A percentile compares a stretch with the other conserved stretches of the same genome.
These are phyloP conservation scores for Melitaea athalia DNA, from an alignment of 2,888 invertebrate species.

Conservation along the genomic window DNA sequence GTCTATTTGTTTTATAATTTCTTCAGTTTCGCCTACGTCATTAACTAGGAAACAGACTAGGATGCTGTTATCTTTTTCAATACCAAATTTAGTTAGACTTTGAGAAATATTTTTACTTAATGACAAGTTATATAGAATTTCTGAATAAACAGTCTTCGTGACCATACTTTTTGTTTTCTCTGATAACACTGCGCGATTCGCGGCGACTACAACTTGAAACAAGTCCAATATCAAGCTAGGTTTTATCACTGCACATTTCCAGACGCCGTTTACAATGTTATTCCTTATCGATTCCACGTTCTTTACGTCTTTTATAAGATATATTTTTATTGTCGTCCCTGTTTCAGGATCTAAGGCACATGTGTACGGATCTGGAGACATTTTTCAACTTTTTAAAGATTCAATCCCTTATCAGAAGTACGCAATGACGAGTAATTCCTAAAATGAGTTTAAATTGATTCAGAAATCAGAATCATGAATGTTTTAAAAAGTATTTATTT, in stretches of 20 bases:
- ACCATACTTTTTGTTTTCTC: slow-evolving; percentile 74
- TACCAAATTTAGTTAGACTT: slow-evolving; percentile 85
- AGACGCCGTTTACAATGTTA: slow-evolving; percentile 78
- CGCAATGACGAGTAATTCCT: too few relatives aligned
- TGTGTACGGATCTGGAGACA: slow-evolving; percentile 51
- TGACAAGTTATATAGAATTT: slow-evolving; percentile 86
- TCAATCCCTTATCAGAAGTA: too few relatives aligned
- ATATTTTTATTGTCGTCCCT: slow-evolving; percentile 68
- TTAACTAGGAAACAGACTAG: slow-evolving; percentile 63
- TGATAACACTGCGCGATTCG: slow-evolving; percentile 84
- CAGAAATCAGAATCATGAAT: too few relatives aligned
- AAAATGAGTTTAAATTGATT: too few relatives aligned
- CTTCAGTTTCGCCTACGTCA: slow-evolving; percentile 50
- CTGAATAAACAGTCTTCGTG: slow-evolving; percentile 84
- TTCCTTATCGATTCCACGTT: slow-evolving; percentile 80
- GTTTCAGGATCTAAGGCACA: slow-evolving; percentile 73
- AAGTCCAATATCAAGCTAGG: slow-evolving; percentile 83
- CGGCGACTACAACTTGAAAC: slow-evolving; percentile 83
- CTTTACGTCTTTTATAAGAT: slow-evolving; percentile 81
- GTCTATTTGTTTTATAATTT: slow-evolving; percentile 73
- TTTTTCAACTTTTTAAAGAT: slow-evolving; percentile 34
- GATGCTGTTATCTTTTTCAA: slow-evolving; percentile 61
- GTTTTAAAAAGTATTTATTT: too few relatives aligned
- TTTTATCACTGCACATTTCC: slow-evolving; percentile 85
- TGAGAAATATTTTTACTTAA: slow-evolving; percentile 86